phyloP scores from a whole-genome alignment of 2,113 vertebrate genomes.

The Ophthalmotilapia sp. region DNA sequence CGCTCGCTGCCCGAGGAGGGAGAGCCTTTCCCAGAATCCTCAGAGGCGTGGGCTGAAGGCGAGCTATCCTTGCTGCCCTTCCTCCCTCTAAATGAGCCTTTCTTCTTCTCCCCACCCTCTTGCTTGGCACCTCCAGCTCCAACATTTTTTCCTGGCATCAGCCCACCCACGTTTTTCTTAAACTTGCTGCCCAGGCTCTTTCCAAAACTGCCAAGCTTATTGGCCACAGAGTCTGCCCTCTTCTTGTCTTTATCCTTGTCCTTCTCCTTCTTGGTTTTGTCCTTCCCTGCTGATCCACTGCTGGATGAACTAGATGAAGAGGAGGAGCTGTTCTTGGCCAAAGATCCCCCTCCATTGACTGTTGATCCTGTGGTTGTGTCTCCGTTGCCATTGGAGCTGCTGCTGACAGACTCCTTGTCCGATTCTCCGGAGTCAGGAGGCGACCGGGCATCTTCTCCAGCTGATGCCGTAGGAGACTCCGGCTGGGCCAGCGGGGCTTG shows the following conservation, averaged over 20 bases:
- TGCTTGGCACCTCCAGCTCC: slow-evolving; percentile 63
- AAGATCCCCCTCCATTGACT: slow-evolving; percentile 14
- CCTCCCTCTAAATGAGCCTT: slow-evolving; percentile 77
- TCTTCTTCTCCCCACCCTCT: slow-evolving; percentile 86
- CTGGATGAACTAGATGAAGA: slow-evolving; percentile 69
- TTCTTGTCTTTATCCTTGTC: slow-evolving; percentile 86
- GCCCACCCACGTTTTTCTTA: slow-evolving; percentile 91
- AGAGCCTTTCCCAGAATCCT: slow-evolving; percentile 74
- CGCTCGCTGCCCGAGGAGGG: slow-evolving; percentile 70
- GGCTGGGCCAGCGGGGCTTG: slow-evolving; percentile 92
- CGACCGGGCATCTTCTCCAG: slow-evolving; percentile 84
- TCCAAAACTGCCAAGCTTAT: slow-evolving; percentile 94
- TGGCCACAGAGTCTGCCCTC: slow-evolving; percentile 89
- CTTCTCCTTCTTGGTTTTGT: slow-evolving; percentile 76
- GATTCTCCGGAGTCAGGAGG: slow-evolving; percentile 90
- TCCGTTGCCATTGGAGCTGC: slow-evolving; percentile 84
- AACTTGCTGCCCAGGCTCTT: slow-evolving; percentile 94
- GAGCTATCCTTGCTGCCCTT: slow-evolving; percentile 84
- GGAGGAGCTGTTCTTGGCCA: slow-evolving; percentile 64
- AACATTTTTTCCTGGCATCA: slow-evolving; percentile 82
- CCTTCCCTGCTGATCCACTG: slow-evolving; percentile 74
- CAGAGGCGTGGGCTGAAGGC: slow-evolving; percentile 64
- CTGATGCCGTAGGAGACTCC: slow-evolving; percentile 87
- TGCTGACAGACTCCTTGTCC: slow-evolving; percentile 94
- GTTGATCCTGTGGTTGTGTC: slow-evolving; percentile 37